Evolutionary conservation across 2,888 invertebrate genomes (phyloP).

Genomic region (Seira sanloemensis): DNA sequence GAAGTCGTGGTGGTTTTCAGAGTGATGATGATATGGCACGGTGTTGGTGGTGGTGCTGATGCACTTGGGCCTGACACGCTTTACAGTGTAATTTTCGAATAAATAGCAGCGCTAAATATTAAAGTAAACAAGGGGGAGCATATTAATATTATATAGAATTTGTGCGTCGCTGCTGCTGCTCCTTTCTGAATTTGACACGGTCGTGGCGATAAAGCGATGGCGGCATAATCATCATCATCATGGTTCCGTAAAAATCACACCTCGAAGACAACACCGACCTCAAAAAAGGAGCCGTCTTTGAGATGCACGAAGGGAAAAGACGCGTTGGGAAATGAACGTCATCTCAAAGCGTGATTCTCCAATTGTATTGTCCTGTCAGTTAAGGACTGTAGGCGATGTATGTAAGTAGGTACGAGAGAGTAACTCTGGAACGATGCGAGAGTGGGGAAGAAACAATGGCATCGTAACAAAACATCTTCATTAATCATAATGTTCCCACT

Average conservation of each 20-base stretch:
- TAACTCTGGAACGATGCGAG: constrained; percentile 35
- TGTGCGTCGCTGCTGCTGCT: too few species aligned
- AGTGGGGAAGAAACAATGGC: neutral
- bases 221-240: neutral
- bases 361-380: neutral
- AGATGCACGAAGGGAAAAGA: too few species aligned
- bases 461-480: constrained; percentile 38
- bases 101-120: neutral
- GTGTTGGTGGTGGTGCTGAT: constrained; percentile 19
- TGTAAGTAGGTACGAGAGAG: too few species aligned
- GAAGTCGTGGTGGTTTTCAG: constrained; percentile 36
- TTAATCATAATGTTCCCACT: constrained; percentile 49
- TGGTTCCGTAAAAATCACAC: neutral
- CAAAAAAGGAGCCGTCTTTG: neutral
- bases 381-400: neutral
- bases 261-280: neutral
- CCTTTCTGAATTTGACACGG: neutral
- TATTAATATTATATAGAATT: too few species aligned
- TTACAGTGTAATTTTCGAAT: neutral
- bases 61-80: neutral
- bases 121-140: neutral
- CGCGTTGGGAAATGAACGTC: neutral
- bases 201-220: neutral
- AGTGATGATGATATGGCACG: neutral
- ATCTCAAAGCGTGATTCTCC: too few species aligned